Percentiles rank a stretch among this genome's conserved stretches.
Conservation (phyloP, 2,113 vertebrate species). For the Sinocyclocheilus maitianheensis region DNA sequence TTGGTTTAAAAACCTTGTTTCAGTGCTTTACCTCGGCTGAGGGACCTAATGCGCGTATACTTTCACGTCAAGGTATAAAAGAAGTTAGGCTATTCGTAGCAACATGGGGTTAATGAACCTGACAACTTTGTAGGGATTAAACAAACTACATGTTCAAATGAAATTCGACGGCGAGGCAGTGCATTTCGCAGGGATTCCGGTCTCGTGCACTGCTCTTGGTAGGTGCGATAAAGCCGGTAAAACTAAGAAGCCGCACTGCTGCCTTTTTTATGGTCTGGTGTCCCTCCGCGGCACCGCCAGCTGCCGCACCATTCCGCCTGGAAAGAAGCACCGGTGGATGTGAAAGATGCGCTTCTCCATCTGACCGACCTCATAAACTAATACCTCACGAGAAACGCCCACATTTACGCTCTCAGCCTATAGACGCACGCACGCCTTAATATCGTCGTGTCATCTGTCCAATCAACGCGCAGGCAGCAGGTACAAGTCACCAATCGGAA, state of each 20-base stretch:
- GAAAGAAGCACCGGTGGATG: constrained; percentile 67
- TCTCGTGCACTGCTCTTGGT: constrained; percentile 67
- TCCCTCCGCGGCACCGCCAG: constrained; percentile 69
- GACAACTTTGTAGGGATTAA: constrained; percentile 40
- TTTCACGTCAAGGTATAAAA: constrained; percentile 22
- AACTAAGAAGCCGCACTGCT: constrained; percentile 66
- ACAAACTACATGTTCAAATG: constrained; percentile 57
- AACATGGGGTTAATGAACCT: constrained; percentile 40
- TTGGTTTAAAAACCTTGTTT: background rate
- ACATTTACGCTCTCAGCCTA: constrained; percentile 58
- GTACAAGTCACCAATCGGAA: constrained; percentile 63
- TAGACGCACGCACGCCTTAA: constrained; percentile 55
- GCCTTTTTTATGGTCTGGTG: constrained; percentile 53
- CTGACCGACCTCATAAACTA: constrained; percentile 55
- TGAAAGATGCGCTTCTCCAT: constrained; percentile 48
- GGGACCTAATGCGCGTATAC: constrained; percentile 3
- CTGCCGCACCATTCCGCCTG: constrained; percentile 70
- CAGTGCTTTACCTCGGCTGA: constrained; percentile 4
- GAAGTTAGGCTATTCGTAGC: constrained; percentile 24
- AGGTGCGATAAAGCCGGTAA: constrained; percentile 71
- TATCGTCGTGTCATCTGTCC: constrained; percentile 54
- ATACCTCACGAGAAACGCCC: constrained; percentile 47
- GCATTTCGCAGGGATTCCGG: constrained; percentile 72
- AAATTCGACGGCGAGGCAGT: constrained; percentile 73
- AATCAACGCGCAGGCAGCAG: constrained; percentile 45